Evolutionary conservation across 2,888 invertebrate genomes (phyloP).

Genomic region (Nasonia oneida): DNA sequence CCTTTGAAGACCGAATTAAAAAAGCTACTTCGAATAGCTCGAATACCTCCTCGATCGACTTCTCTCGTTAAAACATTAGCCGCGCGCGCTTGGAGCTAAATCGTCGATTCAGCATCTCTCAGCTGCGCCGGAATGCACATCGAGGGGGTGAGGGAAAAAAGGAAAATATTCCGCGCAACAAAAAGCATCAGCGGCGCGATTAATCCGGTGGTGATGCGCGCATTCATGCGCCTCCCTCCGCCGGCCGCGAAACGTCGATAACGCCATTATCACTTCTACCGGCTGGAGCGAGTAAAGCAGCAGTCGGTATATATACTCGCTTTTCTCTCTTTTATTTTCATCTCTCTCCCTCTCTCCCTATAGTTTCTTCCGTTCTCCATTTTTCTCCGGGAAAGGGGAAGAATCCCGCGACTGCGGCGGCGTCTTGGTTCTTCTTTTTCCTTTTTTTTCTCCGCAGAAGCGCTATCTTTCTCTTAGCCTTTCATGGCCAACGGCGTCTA

Average conservation of each 20-base stretch:
- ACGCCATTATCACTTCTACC: conserved; percentile 58
- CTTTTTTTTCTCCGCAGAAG: background rate
- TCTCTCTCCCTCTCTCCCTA: conserved; percentile 19
- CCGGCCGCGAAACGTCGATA: conserved; percentile 54
- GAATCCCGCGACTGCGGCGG: conserved; percentile 16
- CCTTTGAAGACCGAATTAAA: background rate
- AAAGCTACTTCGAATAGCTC: background rate
- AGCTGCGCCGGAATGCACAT: background rate
- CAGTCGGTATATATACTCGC: conserved; percentile 34
- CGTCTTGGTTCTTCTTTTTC: conserved; percentile 3
- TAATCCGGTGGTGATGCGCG: conserved; percentile 38
- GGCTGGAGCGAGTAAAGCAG: conserved; percentile 25
- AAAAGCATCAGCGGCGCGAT: conserved; percentile 28
- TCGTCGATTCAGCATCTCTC: background rate
- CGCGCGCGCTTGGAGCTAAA: background rate
- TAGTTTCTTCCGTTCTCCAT: conserved; percentile 51
- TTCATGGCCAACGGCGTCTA: conserved; percentile 4
- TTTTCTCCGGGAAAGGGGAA: conserved; percentile 36
- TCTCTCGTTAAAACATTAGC: background rate
- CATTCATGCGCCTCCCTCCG: conserved; percentile 33
- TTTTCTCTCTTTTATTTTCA: conserved; percentile 53
- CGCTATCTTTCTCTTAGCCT: conserved; percentile 7
- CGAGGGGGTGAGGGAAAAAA: background rate
- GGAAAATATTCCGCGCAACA: conserved; percentile 37
- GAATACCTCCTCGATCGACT: background rate